These are phyloP conservation scores for Galaxias olidus DNA, from an alignment of 2,797 vertebrate genomes.

Conservation along the genomic window DNA sequence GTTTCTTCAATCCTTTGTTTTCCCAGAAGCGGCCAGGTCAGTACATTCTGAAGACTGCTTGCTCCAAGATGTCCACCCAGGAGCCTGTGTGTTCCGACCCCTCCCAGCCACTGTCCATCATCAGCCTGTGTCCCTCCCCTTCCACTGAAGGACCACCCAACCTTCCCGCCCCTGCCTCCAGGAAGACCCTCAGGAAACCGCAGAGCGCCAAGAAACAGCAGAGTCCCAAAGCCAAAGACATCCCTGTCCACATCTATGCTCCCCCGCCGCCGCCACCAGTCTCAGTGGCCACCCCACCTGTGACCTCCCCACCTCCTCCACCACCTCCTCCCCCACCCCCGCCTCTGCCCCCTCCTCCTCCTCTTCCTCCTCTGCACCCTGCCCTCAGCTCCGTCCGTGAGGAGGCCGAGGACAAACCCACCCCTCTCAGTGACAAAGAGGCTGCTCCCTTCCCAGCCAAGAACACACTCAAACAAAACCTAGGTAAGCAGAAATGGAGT, in stretches of 20 bases:
- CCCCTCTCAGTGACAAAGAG: conserved; percentile 61
- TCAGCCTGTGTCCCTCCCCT: conserved; percentile 44
- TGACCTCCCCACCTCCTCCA: conserved; percentile 19
- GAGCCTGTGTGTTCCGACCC: conserved; percentile 14
- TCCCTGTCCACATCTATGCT: conserved; percentile 71
- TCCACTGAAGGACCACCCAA: conserved; percentile 27
- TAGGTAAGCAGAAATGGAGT: conserved; percentile 76
- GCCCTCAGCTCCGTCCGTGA: conserved; percentile 24
- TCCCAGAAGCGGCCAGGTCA: conserved; percentile 79
- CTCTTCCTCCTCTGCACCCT: conserved; percentile 33
- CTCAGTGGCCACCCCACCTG: conserved; percentile 22
- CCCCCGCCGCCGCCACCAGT: conserved; percentile 29
- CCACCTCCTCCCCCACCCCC: conserved; percentile 9
- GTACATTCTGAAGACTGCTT: conserved; percentile 75
- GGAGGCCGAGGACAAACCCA: conserved; percentile 5
- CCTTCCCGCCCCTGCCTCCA: conserved; percentile 34
- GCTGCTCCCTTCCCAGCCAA: conserved; percentile 58
- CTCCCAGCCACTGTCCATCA: conserved; percentile 55
- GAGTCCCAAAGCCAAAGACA: conserved; percentile 49
- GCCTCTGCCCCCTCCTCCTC: conserved; percentile 25
- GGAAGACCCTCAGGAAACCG: conserved; percentile 39
- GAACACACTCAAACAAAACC: conserved; percentile 68
- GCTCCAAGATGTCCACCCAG: conserved; percentile 43
- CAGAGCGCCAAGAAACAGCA: conserved; percentile 24
- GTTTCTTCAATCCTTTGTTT: not conserved